Evolutionary conservation across 2,797 vertebrate species (phyloP).

Genomic region (Cheirogaleus major): DNA sequence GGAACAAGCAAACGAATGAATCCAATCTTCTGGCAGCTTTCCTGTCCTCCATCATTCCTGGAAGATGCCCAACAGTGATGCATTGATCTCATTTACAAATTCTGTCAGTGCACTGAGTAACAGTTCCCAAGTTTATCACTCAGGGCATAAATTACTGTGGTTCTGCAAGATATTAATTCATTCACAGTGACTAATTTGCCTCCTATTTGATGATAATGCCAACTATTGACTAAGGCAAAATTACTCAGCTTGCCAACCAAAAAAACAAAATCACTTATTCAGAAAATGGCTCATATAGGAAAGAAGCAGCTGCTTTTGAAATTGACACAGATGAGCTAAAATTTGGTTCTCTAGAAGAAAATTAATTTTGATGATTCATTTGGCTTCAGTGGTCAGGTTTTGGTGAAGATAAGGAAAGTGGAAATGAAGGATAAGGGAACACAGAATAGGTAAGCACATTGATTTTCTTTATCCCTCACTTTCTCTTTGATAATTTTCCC

Average conservation of each 20-base stretch:
- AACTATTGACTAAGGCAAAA: slow-evolving; percentile 71
- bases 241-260: slow-evolving; percentile 47
- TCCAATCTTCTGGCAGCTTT: slow-evolving; percentile 27
- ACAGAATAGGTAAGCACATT: not conserved
- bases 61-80: slow-evolving; percentile 62
- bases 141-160: slow-evolving; percentile 63
- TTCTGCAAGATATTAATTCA: slow-evolving; percentile 72
- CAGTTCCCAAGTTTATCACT: slow-evolving; percentile 68
- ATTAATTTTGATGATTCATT: slow-evolving; percentile 20
- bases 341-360: slow-evolving; percentile 21
- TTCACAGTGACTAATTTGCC: slow-evolving; percentile 65
- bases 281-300: slow-evolving; percentile 54
- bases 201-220: slow-evolving; percentile 66
- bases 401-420: not conserved
- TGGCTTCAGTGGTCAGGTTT: not conserved
- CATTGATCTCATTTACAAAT: slow-evolving; percentile 68
- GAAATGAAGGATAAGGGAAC: slow-evolving; percentile 3
- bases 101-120: slow-evolving; percentile 52
- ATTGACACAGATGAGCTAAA: slow-evolving; percentile 28
- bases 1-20: not conserved
- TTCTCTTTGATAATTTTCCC: slow-evolving; percentile 21
- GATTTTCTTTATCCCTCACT: slow-evolving; percentile 22
- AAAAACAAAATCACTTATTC: slow-evolving; percentile 18
- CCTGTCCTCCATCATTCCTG: slow-evolving; percentile 34
- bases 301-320: slow-evolving; percentile 53